phyloP scores from a whole-genome alignment of 2,113 vertebrate genomes.

The Mesoclemmys tuberculata region DNA sequence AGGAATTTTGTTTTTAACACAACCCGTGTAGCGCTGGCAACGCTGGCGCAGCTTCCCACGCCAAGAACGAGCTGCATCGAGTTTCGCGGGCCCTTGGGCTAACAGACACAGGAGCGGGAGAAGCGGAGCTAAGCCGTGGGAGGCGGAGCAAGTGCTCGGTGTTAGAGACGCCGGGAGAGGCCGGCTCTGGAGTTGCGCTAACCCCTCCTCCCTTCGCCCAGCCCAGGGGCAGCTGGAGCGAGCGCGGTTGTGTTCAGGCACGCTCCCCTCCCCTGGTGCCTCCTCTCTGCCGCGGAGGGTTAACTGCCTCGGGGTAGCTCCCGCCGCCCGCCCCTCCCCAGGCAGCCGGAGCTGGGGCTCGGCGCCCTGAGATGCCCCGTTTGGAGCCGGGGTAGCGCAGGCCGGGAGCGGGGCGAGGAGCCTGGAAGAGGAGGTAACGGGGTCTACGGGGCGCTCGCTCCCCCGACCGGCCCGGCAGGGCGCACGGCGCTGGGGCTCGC shows the following conservation, averaged over 20 bases:
- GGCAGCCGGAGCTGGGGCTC: no score
- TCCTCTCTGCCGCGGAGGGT: neutral
- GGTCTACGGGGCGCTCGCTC: neutral
- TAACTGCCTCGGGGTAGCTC: no score
- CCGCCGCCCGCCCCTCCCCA: neutral
- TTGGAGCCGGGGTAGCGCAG: neutral
- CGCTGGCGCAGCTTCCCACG: neutral
- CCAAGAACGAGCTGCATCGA: neutral
- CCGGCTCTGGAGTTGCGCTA: neutral
- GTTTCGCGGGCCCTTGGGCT: neutral
- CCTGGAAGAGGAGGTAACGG: constrained; percentile 32
- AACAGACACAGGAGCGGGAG: neutral
- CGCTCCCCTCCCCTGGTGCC: neutral
- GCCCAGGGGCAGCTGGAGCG: neutral
- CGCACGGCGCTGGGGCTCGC: neutral
- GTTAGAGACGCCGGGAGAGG: neutral
- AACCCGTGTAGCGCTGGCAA: neutral
- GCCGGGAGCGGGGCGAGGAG: neutral
- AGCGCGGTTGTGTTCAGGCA: neutral
- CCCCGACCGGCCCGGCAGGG: neutral
- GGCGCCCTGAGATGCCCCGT: no score
- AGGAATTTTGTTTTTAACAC: neutral
- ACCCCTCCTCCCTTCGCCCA: neutral
- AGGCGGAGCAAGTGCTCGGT: neutral
- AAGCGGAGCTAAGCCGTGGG: neutral